phyloP scores from a whole-genome alignment of 2,797 vertebrate genomes.

The Cynodonichthys magdalenae region DNA sequence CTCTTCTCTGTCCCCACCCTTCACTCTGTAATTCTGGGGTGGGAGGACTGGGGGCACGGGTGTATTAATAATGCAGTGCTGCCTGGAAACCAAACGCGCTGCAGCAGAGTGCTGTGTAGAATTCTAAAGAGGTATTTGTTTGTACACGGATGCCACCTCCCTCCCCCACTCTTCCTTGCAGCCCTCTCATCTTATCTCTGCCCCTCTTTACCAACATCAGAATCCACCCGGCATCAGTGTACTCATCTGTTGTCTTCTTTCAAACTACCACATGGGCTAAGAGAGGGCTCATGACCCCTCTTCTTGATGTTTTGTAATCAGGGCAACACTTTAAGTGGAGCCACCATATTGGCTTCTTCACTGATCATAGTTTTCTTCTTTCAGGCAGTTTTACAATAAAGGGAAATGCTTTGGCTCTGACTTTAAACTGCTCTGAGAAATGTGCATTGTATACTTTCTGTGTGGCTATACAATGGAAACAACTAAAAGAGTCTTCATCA shows the following conservation, averaged over 20 bases:
- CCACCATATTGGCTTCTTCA: constrained; percentile 25
- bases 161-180: constrained; percentile 48
- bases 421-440: constrained; percentile 32
- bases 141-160: constrained; percentile 71
- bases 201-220: constrained; percentile 24
- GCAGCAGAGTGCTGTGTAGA: constrained; percentile 84
- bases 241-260: constrained; percentile 50
- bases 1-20: constrained; percentile 52
- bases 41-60: constrained; percentile 71
- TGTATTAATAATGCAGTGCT: constrained; percentile 86
- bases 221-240: constrained; percentile 40
- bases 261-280: constrained; percentile 30
- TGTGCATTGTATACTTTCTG: constrained; percentile 13
- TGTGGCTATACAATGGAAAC: constrained; percentile 13
- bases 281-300: constrained; percentile 13
- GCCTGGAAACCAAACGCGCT: constrained; percentile 84
- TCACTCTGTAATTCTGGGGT: constrained; percentile 46
- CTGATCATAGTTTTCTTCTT: constrained; percentile 23
- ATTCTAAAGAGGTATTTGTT: constrained; percentile 87
- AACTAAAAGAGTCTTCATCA: constrained; percentile 1
- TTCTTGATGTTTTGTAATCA: constrained; percentile 45
- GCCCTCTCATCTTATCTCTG: constrained; percentile 57
- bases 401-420: constrained; percentile 14
- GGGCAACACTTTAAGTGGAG: constrained; percentile 29
- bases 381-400: constrained; percentile 30